phyloP scores from a whole-genome alignment of 2,888 invertebrate genomes.

The Hemistola chrysoprasaria region DNA sequence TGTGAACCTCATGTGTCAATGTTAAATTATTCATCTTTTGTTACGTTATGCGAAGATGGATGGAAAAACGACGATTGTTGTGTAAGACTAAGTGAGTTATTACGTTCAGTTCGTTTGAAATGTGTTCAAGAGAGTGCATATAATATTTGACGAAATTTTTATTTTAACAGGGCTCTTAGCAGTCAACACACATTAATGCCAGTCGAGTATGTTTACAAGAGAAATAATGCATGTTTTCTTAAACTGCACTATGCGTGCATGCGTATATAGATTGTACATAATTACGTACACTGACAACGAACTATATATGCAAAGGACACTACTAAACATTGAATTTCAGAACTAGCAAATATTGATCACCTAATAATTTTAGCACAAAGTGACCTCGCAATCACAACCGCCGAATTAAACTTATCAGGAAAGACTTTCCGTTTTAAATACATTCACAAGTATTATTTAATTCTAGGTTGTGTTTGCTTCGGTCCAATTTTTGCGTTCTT shows the following conservation, averaged over 20 bases:
- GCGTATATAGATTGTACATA: slow-evolving; percentile 72
- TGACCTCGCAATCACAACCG: slow-evolving; percentile 38
- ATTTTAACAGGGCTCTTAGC: slow-evolving; percentile 82
- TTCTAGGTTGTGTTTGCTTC: slow-evolving; percentile 31
- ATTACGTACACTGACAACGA: slow-evolving; percentile 55
- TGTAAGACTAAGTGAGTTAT: slow-evolving; percentile 82
- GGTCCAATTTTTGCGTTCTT: slow-evolving; percentile 30
- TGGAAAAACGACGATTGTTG: slow-evolving; percentile 80
- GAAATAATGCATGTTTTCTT: slow-evolving; percentile 77
- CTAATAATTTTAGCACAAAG: slow-evolving; percentile 51
- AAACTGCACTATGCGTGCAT: slow-evolving; percentile 76
- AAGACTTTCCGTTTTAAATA: no score
- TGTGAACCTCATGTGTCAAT: slow-evolving; percentile 48
- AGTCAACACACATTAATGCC: slow-evolving; percentile 83
- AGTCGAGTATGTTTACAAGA: slow-evolving; percentile 80
- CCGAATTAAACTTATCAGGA: no score
- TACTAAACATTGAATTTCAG: slow-evolving; percentile 40
- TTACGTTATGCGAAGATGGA: slow-evolving; percentile 80
- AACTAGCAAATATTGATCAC: slow-evolving; percentile 51
- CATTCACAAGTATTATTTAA: no score
- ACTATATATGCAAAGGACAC: slow-evolving; percentile 55
- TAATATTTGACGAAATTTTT: slow-evolving; percentile 72
- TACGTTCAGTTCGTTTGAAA: slow-evolving; percentile 71
- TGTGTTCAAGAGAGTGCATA: slow-evolving; percentile 68
- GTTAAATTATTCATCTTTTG: slow-evolving; percentile 70